Evolutionary conservation across 1,140 invertebrate species (phyloP).

Genomic region (Ephestia elutella): DNA sequence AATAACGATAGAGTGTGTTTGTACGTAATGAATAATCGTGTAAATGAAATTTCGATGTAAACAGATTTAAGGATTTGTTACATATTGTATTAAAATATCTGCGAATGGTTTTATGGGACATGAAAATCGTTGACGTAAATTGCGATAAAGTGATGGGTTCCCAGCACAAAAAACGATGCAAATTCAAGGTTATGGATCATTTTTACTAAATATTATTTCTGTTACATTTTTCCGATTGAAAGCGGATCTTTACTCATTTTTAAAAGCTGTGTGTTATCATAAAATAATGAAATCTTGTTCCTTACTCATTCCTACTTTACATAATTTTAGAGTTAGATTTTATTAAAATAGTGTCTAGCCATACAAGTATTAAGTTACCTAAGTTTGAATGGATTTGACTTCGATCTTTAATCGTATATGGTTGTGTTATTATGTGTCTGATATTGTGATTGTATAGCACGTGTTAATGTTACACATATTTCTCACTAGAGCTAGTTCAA

Average conservation of each 20-base stretch:
- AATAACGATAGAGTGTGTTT: too few relatives aligned
- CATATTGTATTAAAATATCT: too few relatives aligned
- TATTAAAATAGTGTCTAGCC: constrained; percentile 9
- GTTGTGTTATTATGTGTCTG: constrained; percentile 21
- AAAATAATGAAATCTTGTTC: background rate
- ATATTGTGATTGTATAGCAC: constrained; percentile 30
- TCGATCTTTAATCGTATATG: constrained; percentile 44
- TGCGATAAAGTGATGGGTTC: too few relatives aligned
- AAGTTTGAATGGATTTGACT: constrained; percentile 49
- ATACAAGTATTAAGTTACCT: constrained; percentile 50
- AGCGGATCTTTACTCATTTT: background rate
- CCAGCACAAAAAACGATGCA: too few relatives aligned
- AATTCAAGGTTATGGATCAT: too few relatives aligned
- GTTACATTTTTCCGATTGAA: too few relatives aligned
- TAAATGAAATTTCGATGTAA: too few relatives aligned
- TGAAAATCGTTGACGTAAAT: too few relatives aligned
- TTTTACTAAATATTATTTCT: too few relatives aligned
- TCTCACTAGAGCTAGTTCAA: constrained; percentile 27
- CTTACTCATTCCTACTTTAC: background rate
- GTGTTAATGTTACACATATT: constrained; percentile 35
- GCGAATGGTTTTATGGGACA: too few relatives aligned
- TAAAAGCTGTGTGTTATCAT: background rate
- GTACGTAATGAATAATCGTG: too few relatives aligned
- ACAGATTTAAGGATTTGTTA: too few relatives aligned
- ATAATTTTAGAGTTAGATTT: background rate